Base-by-base conservation (phyloP, 2,888 invertebrate species). In the Megamerina dolium region DNA sequence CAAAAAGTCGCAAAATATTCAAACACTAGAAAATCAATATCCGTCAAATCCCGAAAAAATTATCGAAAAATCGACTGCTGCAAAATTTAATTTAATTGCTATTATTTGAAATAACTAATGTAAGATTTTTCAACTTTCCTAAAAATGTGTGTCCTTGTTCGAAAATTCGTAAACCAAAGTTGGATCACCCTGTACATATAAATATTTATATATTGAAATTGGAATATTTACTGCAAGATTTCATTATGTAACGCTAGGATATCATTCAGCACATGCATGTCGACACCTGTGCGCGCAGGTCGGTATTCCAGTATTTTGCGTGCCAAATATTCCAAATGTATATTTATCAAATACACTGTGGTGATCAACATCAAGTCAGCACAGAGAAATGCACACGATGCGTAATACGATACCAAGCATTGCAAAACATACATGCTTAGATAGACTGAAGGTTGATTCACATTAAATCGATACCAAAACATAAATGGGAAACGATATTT, bases 301-400 rank as follows among this genome's bases (percentile, higher is more conserved):
- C 38, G 35, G 32, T 54, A 52, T 6, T 49, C 43, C 10, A 5
- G 29, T 3, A 59, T 57, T 21, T 20, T 32, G 18, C 39, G 50
- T 1, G 32, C 30, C 14, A 59, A 44, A 46, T 45, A 53, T 6
- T 43, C 41, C 16, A 58, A 57, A 33, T 59, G 51, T 56, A 59
- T 58, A 35, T 56, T 57, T 6, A 52, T 37, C 6, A 53, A 30
- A 13, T 56, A 50, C 2, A 57, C 54, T 13, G 37, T 17, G 1
- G 50, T 42, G 2, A 50, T 43, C 0, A 58, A 20, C 16, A 59
- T 14, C 5, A 57, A 38, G 47, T 59, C 58, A 5, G 51, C 39
- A 3, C 55, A 54, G 16, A 56, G 18, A 44, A 50, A 56, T 1
- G 42, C 20, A 18, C 39, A 42, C 5, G 53, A 52, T 3, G 44